Evolutionary conservation across 2,113 vertebrate species (phyloP).

Genomic region (Gambusia affinis): DNA sequence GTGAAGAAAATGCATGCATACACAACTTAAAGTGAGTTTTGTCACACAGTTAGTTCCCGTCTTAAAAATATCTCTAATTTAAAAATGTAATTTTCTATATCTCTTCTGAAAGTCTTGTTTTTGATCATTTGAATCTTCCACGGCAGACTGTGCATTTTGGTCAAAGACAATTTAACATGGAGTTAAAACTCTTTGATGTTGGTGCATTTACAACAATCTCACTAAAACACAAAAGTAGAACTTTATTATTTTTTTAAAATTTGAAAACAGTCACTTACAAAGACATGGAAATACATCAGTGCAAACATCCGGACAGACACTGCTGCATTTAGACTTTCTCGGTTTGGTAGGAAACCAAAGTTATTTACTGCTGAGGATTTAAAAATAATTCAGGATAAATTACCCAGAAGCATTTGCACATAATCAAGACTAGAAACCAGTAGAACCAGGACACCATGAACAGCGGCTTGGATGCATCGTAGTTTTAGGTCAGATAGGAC

Average conservation of each 20-base stretch:
- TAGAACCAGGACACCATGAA: constrained; percentile 12
- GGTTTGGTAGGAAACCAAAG: constrained; percentile 35
- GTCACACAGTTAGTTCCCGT: too few species aligned
- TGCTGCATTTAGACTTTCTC: constrained; percentile 15
- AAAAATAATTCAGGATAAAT: constrained; percentile 31
- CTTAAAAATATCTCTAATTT: too few species aligned
- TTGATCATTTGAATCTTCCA: too few species aligned
- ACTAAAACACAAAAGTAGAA: not conserved
- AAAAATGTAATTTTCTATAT: too few species aligned
- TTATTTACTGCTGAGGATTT: constrained; percentile 9
- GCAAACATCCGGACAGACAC: constrained; percentile 47
- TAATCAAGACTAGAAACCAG: not conserved
- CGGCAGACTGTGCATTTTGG: too few species aligned
- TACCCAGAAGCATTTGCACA: constrained; percentile 7
- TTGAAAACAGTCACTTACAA: constrained; percentile 63
- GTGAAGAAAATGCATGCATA: not conserved
- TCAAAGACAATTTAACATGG: too few species aligned
- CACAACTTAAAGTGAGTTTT: too few species aligned
- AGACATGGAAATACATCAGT: constrained; percentile 68
- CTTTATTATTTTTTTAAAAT: constrained; percentile 43
- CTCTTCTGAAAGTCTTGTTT: too few species aligned
- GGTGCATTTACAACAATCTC: not conserved
- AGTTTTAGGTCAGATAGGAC: not conserved
- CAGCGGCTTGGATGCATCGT: constrained; percentile 8
- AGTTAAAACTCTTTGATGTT: too few species aligned